These are phyloP conservation scores for Ondatra zibethicus DNA, from an alignment of 2,113 vertebrate species.

Conservation along the genomic window DNA sequence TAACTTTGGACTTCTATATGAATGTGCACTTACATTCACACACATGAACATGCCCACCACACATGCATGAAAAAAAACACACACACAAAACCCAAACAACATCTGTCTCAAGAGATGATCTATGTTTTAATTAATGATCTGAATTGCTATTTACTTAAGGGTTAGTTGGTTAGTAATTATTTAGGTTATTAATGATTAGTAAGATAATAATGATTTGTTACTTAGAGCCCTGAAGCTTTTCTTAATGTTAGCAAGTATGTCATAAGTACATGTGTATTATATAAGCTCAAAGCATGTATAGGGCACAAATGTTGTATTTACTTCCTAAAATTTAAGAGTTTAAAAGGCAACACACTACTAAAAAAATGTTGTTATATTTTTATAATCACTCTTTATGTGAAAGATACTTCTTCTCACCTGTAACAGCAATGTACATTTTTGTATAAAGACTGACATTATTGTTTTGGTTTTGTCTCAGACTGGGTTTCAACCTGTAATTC, in stretches of 20 bases:
- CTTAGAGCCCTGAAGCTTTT: not conserved
- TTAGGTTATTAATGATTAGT: constrained; percentile 12
- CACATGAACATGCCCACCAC: not conserved
- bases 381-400: not conserved
- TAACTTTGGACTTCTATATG: not conserved
- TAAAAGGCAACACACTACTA: constrained; percentile 6
- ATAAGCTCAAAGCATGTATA: not conserved
- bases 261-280: not conserved
- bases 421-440: not conserved
- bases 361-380: not conserved
- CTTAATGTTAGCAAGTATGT: not conserved
- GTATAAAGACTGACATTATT: not conserved
- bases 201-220: not conserved
- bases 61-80: not conserved
- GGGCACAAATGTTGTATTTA: not conserved
- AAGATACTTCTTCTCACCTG: not conserved
- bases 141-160: not conserved
- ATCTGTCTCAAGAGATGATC: not conserved
- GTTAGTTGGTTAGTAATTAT: not conserved
- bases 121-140: not conserved
- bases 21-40: not conserved
- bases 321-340: not conserved
- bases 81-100: not conserved
- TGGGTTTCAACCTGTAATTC: not conserved
- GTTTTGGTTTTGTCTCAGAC: not conserved